A percentile compares a stretch with the other conserved stretches of the same genome.
phyloP scores from a whole-genome alignment of 2,113 vertebrate species.

The Suncus etruscus region DNA sequence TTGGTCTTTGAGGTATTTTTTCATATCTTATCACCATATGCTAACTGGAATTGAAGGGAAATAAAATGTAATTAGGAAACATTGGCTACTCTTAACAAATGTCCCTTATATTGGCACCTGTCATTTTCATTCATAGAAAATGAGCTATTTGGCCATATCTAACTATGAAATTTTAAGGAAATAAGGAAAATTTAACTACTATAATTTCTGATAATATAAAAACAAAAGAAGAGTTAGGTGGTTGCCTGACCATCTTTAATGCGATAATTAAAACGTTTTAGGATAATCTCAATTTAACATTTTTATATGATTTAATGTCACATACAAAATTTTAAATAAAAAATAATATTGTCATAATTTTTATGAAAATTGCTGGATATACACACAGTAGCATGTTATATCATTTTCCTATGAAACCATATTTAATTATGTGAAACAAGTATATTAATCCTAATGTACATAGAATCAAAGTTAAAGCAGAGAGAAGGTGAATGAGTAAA shows the following conservation, averaged over 20 bases:
- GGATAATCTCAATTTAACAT: not conserved
- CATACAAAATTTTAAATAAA: conserved; percentile 33
- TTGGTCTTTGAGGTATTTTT: not conserved
- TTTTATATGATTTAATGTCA: conserved; percentile 2
- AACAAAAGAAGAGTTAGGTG: not conserved
- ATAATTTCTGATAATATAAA: not conserved
- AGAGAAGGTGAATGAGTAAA: not conserved
- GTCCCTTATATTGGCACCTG: not conserved
- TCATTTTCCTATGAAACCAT: conserved; percentile 9
- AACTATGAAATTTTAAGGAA: not conserved
- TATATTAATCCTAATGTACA: not conserved
- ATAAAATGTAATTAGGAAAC: not conserved
- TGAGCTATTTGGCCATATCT: not conserved
- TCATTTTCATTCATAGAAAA: not conserved
- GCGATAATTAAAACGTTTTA: not conserved
- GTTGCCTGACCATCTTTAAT: not conserved
- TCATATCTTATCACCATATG: not conserved
- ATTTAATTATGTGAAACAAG: conserved; percentile 27
- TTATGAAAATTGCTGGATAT: not conserved
- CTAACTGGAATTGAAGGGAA: not conserved
- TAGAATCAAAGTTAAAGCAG: conserved; percentile 11
- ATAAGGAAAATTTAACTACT: not conserved
- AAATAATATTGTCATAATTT: not conserved
- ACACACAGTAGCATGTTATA: conserved; percentile 15
- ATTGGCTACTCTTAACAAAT: not conserved